phyloP scores from a whole-genome alignment of 1,140 invertebrate genomes.

The Caerostris extrusa region DNA sequence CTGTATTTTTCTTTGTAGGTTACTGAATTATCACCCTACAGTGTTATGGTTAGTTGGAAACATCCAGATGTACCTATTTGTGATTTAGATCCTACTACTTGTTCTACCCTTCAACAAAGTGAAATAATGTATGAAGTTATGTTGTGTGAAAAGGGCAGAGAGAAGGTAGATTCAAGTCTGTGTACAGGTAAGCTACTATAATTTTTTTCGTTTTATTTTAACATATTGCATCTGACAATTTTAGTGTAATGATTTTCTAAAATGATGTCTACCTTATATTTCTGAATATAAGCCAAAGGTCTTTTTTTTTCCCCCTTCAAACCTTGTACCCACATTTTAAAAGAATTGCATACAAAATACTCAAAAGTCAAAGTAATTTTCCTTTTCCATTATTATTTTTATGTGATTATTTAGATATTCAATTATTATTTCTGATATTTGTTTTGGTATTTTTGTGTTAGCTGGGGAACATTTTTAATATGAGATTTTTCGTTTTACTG shows the following conservation, averaged over 20 bases:
- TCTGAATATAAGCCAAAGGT: too few species aligned
- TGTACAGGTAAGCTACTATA: slow-evolving; percentile 53
- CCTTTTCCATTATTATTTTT: too few species aligned
- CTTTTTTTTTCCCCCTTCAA: too few species aligned
- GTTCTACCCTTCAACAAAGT: slow-evolving; percentile 81
- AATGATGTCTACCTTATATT: not conserved
- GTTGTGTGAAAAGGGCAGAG: slow-evolving; percentile 89
- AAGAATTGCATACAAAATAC: too few species aligned
- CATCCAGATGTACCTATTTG: slow-evolving; percentile 85
- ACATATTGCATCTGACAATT: not conserved
- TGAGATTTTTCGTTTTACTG: too few species aligned
- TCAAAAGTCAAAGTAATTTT: too few species aligned
- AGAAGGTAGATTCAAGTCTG: slow-evolving; percentile 89
- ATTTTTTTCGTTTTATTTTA: not conserved
- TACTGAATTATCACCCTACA: slow-evolving; percentile 88
- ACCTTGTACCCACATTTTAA: too few species aligned
- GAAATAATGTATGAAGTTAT: slow-evolving; percentile 90
- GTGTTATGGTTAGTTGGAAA: slow-evolving; percentile 90
- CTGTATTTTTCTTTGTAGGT: slow-evolving; percentile 84
- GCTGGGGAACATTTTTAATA: too few species aligned
- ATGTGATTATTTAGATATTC: too few species aligned
- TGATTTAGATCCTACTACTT: slow-evolving; percentile 81
- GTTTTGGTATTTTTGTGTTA: too few species aligned
- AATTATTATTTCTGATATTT: too few species aligned
- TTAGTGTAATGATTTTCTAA: not conserved